Evolutionary conservation across 2,888 invertebrate species (phyloP).

Genomic region (Spilarctia lutea): DNA sequence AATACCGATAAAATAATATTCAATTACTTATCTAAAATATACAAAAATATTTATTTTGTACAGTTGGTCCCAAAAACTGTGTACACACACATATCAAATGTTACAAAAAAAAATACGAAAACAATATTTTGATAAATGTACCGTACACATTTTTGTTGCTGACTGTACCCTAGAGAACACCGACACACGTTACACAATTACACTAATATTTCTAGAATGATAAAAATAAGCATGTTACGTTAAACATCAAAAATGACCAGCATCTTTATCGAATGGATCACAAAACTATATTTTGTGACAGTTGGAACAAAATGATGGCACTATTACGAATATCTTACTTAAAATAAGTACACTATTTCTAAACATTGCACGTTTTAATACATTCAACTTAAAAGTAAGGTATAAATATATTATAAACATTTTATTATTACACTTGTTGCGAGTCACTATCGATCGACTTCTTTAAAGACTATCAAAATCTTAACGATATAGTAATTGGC

Average conservation of each 20-base stretch:
- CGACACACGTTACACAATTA: slow-evolving; percentile 34
- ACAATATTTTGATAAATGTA: slow-evolving; percentile 7
- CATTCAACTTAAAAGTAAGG: slow-evolving; percentile 30
- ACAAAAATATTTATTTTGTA: slow-evolving; percentile 45
- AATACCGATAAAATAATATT: slow-evolving; percentile 39
- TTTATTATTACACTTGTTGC: slow-evolving; percentile 18
- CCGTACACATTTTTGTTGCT: slow-evolving; percentile 28
- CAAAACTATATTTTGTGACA: slow-evolving; percentile 34
- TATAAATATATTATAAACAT: slow-evolving; percentile 14
- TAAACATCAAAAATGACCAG: slow-evolving; percentile 60
- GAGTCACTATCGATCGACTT: background rate
- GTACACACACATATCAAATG: slow-evolving; percentile 7
- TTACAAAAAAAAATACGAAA: background rate
- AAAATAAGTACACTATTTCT: slow-evolving; percentile 52
- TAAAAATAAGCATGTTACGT: slow-evolving; percentile 34
- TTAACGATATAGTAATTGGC: background rate
- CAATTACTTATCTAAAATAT: slow-evolving; percentile 42
- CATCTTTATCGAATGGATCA: slow-evolving; percentile 50
- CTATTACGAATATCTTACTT: slow-evolving; percentile 45
- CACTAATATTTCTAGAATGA: slow-evolving; percentile 33
- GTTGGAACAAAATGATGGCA: slow-evolving; percentile 48
- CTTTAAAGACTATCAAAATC: background rate
- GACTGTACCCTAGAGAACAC: slow-evolving; percentile 41
- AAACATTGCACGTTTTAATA: slow-evolving; percentile 56
- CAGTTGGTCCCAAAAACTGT: slow-evolving; percentile 30